Evolutionary conservation across 2,113 vertebrate species (phyloP).

Genomic region (Lathamus discolor): DNA sequence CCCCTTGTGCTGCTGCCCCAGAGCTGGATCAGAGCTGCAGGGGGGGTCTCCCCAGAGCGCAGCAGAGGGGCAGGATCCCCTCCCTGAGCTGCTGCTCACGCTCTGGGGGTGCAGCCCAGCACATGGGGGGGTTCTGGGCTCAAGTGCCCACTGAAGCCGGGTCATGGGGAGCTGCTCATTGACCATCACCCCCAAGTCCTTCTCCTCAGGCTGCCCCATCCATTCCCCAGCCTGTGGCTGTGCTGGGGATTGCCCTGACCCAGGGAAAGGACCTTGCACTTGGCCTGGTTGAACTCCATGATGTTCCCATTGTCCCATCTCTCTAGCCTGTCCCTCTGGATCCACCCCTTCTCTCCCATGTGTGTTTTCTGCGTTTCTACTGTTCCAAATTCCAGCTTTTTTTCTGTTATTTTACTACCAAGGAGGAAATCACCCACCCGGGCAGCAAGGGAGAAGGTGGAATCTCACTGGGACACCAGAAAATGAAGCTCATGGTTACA

Average conservation of each 20-base stretch:
- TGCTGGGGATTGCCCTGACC: background rate
- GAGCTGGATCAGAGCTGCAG: too few species aligned
- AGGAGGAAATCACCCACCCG: rapidly evolving
- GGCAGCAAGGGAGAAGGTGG: background rate
- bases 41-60: background rate
- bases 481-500: background rate
- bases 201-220: background rate
- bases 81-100: background rate
- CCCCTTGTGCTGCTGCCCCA: too few species aligned
- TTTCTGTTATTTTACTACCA: background rate
- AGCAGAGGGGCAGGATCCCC: background rate
- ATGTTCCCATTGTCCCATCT: background rate
- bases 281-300: background rate
- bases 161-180: background rate
- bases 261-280: background rate
- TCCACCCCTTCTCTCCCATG: background rate
- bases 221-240: background rate
- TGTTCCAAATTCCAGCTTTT: background rate
- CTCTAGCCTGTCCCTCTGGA: background rate
- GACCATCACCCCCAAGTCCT: background rate
- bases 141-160: background rate
- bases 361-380: background rate
- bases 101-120: background rate
- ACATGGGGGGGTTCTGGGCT: background rate
- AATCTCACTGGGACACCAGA: background rate